phyloP scores from a whole-genome alignment of 2,797 vertebrate species.

The Pangasius sanitwongsei region DNA sequence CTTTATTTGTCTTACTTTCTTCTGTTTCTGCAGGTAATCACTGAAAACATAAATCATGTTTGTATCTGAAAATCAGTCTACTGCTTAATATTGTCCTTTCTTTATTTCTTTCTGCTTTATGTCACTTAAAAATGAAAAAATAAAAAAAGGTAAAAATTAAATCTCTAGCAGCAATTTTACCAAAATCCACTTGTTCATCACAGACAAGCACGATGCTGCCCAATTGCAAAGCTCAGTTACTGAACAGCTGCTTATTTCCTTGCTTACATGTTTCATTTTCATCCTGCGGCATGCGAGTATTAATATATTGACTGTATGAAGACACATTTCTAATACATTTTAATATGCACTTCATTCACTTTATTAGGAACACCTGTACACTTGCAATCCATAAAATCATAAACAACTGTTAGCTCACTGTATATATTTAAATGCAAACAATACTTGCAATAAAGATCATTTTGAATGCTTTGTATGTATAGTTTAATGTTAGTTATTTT shows the following conservation, averaged over 20 bases:
- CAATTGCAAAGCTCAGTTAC: not conserved
- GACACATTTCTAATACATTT: not conserved
- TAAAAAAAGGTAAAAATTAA: no score
- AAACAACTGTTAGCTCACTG: not conserved
- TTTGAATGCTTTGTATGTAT: not conserved
- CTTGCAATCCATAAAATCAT: no score
- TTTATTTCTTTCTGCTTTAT: no score
- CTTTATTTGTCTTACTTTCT: no score
- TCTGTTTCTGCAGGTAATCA: no score
- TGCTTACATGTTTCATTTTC: not conserved
- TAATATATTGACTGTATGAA: not conserved
- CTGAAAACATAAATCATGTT: no score
- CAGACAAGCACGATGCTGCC: not conserved
- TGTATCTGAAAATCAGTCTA: no score
- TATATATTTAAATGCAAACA: not conserved
- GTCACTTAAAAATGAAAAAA: no score
- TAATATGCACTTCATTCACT: not conserved
- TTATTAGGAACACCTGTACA: not conserved
- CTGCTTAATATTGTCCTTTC: no score
- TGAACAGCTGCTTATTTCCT: no score
- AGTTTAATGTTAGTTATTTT: not conserved
- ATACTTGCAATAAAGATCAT: not conserved
- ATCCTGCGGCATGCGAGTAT: not conserved
- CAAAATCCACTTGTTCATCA: not conserved
- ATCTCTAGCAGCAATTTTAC: no score